Base-by-base conservation (phyloP, 1,140 invertebrate genomes). In the Megalonaias nervosa region DNA sequence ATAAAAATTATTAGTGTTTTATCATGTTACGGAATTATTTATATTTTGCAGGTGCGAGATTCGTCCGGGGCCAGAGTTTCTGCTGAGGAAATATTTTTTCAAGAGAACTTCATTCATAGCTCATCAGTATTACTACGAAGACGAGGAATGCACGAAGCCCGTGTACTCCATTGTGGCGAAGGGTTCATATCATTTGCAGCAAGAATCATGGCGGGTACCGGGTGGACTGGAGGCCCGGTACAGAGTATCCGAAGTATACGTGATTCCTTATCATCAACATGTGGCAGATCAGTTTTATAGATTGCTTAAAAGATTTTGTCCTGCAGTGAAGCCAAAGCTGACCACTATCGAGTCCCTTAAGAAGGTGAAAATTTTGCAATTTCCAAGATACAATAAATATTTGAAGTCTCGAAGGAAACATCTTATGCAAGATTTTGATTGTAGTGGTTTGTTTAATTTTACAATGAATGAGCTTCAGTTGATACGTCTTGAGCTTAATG, bases 1-100 rank as follows among this genome's bases (percentile, higher is more conserved):
- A 48, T 48, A 48, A 48, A 48, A 48, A 9, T 48, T 48, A 9
- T 48, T 48, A 6, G 38, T 48, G 38, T 48, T 48, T 6, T 48
- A 48, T 48, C 11, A 48, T 48, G 11, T 11, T 48, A 6, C 6
- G 38, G 6, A 48, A 48, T 70, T 64, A 55, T 71, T 13, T 72
- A 14, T 67, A n/a, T 66, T 2, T 80, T 80, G 68, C 59, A 80
- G 79, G 5, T 80, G 79, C 64, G 79, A 80, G 59, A 61, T 57
- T 26, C 70, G 73, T 68, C 79, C 74, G 58, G 79, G 79, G 57
- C 79, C 79, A 57, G 79, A 80, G 71, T 80, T 80, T 70, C 65
- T 80, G 12, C 14, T 80, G 61, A 59, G 79, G 64, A 80, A 80
- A 48, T 80, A 80, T 68, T 55, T 67, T 23, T 80, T 80, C 38